phyloP scores from a whole-genome alignment of 2,888 invertebrate species.

The Gryllus longicercus region DNA sequence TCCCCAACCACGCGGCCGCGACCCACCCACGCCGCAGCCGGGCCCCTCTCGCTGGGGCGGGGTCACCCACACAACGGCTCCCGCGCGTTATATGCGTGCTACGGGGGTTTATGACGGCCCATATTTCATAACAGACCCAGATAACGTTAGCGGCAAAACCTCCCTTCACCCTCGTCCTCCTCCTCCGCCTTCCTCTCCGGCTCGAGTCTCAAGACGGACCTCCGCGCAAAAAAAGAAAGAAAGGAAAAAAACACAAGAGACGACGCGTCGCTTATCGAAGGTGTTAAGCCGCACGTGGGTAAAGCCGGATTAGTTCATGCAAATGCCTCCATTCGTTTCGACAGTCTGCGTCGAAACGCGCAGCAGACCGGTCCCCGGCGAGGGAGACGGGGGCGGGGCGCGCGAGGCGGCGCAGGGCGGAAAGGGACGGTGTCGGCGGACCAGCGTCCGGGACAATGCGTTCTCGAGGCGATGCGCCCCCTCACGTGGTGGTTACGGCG shows the following conservation, averaged over 20 bases:
- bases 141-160: neutral
- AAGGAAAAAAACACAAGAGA: neutral
- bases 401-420: too few relatives aligned
- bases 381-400: too few relatives aligned
- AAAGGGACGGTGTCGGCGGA: too few relatives aligned
- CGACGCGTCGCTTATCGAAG: neutral
- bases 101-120: constrained; percentile 17
- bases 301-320: neutral
- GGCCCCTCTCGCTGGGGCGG: neutral
- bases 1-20: neutral
- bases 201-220: neutral
- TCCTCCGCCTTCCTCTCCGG: too few relatives aligned
- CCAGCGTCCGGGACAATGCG: too few relatives aligned
- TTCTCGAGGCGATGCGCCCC: too few relatives aligned
- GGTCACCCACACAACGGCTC: neutral
- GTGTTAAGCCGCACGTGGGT: neutral
- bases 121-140: neutral
- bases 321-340: neutral
- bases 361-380: too few relatives aligned
- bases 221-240: neutral
- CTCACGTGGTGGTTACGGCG: too few relatives aligned
- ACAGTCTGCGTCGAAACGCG: neutral
- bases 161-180: neutral
- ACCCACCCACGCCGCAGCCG: neutral
- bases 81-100: constrained; percentile 17